Conservation (phyloP, 2,797 vertebrate species). For the Hozukius guyotensis region DNA sequence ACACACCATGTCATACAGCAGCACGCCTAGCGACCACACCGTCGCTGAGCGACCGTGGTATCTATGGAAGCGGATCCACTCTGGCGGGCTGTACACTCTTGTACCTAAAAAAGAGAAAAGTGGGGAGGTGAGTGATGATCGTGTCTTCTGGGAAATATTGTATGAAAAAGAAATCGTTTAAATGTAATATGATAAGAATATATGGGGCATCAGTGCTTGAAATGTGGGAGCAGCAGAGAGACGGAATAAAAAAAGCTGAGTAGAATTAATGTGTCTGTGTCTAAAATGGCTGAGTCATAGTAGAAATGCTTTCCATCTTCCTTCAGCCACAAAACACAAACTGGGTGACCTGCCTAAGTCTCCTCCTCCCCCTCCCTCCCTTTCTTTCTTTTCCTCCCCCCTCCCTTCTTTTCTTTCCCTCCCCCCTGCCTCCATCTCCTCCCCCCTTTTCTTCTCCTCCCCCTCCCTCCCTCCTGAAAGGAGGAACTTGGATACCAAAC, state of each 20-base stretch:
- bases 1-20: slow-evolving; percentile 98
- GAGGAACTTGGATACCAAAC: slow-evolving; percentile 87
- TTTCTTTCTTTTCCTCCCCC: slow-evolving; percentile 3
- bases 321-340: slow-evolving; percentile 62
- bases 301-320: slow-evolving; percentile 66
- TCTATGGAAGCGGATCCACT: slow-evolving; percentile 97
- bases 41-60: slow-evolving; percentile 97
- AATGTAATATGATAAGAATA: neutral
- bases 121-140: neutral
- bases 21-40: slow-evolving; percentile 96
- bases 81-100: slow-evolving; percentile 96
- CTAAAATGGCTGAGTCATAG: slow-evolving; percentile 68
- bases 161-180: neutral
- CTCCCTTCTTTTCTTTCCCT: neutral
- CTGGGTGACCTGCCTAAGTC: slow-evolving; percentile 50
- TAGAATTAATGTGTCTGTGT: slow-evolving; percentile 22
- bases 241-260: neutral
- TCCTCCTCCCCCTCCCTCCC: slow-evolving; percentile 2
- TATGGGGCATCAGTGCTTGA: neutral
- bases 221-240: neutral
- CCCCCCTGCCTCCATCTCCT: too few relatives aligned
- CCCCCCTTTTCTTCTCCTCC: too few relatives aligned
- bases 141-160: neutral
- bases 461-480: slow-evolving; percentile 53
- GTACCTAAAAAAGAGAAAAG: slow-evolving; percentile 83